A percentile compares a stretch with the other conserved stretches of the same genome.
phyloP scores from a whole-genome alignment of 2,113 vertebrate species.

The Agapornis roseicollis region DNA sequence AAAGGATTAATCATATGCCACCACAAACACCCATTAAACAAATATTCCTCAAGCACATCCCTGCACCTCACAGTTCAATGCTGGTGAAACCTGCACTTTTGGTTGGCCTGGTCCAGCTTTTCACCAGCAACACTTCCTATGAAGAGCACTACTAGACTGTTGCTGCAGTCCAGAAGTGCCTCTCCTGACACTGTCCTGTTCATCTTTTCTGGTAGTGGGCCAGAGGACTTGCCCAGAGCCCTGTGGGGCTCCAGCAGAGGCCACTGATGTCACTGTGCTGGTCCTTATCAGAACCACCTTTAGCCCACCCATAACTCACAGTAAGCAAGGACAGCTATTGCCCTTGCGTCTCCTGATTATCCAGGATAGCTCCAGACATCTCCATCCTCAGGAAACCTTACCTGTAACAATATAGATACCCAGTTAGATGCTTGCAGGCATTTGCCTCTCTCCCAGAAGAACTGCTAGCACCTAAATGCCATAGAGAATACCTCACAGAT shows the following conservation, averaged over 20 bases:
- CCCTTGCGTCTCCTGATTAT: not conserved
- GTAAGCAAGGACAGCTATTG: not conserved
- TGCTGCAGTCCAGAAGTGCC: not conserved
- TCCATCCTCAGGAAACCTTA: not conserved
- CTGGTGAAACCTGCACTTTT: not conserved
- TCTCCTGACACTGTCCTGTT: not conserved
- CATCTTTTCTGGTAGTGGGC: not conserved
- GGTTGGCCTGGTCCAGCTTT: not conserved
- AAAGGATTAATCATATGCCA: not conserved
- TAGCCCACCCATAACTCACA: not conserved
- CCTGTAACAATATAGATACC: not conserved
- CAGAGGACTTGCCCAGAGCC: not conserved
- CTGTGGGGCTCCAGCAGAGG: not conserved
- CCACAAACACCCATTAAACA: not conserved
- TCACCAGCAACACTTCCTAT: not conserved
- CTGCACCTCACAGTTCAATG: not conserved
- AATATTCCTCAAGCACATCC: not conserved
- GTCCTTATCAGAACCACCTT: not conserved
- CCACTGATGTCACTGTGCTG: not conserved
- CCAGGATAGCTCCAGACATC: not conserved
- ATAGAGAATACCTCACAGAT: fast-evolving
- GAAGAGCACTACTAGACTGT: not conserved
- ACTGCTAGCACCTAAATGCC: not conserved
- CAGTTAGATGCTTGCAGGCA: not conserved
- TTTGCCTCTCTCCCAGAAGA: not conserved